Evolutionary conservation across 2,888 invertebrate genomes (phyloP).

Genomic region (Gerris lacustris): DNA sequence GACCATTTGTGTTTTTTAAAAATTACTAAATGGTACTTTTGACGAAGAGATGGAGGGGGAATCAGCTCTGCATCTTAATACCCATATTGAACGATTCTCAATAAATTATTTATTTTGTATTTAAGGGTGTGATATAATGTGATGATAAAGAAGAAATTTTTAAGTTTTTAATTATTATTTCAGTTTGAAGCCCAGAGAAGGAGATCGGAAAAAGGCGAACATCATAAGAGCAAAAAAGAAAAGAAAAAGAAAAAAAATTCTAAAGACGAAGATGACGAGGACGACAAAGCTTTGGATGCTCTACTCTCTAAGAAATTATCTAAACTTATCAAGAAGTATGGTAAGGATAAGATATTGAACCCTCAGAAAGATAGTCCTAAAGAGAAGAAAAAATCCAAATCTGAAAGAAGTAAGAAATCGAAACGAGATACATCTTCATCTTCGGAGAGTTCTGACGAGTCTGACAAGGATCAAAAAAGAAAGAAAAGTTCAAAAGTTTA

Average conservation of each 20-base stretch:
- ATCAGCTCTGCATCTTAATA: too few relatives aligned
- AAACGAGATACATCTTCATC: too few relatives aligned
- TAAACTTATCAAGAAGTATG: slow-evolving; percentile 37
- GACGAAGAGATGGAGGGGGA: too few relatives aligned
- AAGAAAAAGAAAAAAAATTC: slow-evolving; percentile 17
- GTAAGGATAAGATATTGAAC: slow-evolving; percentile 31
- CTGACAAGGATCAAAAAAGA: too few relatives aligned
- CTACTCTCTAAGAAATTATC: slow-evolving; percentile 37
- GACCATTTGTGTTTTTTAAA: too few relatives aligned
- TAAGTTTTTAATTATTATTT: neutral
- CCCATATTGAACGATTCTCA: too few relatives aligned
- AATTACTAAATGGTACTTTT: too few relatives aligned
- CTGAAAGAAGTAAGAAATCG: slow-evolving; percentile 22
- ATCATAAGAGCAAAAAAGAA: slow-evolving; percentile 37
- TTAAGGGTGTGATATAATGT: too few relatives aligned
- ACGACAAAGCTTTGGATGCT: slow-evolving; percentile 32
- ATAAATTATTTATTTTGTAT: too few relatives aligned
- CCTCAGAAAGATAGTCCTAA: slow-evolving; percentile 12
- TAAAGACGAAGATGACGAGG: slow-evolving; percentile 32
- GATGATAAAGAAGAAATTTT: too few relatives aligned
- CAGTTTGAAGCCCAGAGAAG: slow-evolving; percentile 35
- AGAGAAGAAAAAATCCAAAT: slow-evolving; percentile 20
- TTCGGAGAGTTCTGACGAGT: too few relatives aligned
- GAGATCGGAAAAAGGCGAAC: slow-evolving; percentile 44
- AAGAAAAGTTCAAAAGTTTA: too few relatives aligned